Conservation (phyloP, 2,113 vertebrate genomes). For the Pandion haliaetus region DNA sequence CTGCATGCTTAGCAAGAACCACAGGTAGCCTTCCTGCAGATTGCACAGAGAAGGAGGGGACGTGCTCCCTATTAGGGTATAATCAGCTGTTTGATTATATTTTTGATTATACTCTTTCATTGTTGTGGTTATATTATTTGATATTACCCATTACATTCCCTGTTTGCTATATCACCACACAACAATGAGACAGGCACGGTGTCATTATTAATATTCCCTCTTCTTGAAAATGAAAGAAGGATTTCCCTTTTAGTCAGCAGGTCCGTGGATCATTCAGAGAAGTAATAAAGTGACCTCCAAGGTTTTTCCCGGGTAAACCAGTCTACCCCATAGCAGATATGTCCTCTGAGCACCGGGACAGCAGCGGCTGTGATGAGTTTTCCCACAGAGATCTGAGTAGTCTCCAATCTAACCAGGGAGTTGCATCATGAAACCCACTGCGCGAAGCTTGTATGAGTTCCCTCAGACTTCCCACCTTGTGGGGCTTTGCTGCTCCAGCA, state of each 20-base stretch:
- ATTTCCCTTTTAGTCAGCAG: not conserved
- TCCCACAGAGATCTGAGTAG: not conserved
- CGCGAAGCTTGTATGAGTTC: not conserved
- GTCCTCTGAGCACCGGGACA: not conserved
- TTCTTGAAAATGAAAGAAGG: not conserved
- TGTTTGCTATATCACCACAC: not conserved
- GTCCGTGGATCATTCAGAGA: not conserved
- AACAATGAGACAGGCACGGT: not conserved
- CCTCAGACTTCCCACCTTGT: not conserved
- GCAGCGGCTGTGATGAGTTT: rapidly evolving
- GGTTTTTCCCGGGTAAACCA: not conserved
- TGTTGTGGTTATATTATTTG: not conserved
- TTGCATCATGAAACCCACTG: not conserved
- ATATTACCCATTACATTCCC: not conserved
- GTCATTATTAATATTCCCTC: not conserved
- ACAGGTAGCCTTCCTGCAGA: not conserved
- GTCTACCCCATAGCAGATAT: not conserved
- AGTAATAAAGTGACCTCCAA: not conserved
- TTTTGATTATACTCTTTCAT: not conserved
- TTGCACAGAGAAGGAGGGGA: not conserved
- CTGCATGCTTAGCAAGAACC: not conserved
- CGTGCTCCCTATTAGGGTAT: not conserved
- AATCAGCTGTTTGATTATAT: not conserved
- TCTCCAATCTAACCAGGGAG: not conserved
- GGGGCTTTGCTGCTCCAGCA: not conserved